Base-by-base conservation (phyloP, 2,797 vertebrate genomes). In the Heteromormyrus szaboi region DNA sequence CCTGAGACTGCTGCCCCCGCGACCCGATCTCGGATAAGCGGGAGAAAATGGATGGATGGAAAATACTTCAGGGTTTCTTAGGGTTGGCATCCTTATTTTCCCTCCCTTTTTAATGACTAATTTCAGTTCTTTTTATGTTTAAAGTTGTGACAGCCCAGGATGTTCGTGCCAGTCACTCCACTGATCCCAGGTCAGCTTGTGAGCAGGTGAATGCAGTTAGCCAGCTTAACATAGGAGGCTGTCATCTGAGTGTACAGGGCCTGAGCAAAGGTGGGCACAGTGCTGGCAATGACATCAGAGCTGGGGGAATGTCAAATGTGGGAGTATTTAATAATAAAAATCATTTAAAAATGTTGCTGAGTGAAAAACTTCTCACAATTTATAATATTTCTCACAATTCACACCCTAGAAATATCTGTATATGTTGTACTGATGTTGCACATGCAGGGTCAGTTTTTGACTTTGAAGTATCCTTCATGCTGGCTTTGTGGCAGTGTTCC, bases 171-270 rank as follows among this genome's bases (percentile, higher is more conserved):
- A n/a, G 84, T 1, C 87, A 89, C 1, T 81, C 88, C 79, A 50
- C 22, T 53, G 86, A 89, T 62, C 93, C 89, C 0, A 86, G 90
- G 22, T 90, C 89, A 2, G 88, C 87, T 0, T 85, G 90, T 54
- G 12, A 68, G 46, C 96, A 97, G 86, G 93, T 97, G 0, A 93
- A 96, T 19, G 88, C 95, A 0, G 86, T 91, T 2, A 93, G 93
- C 4, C 96, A 97, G 91, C 92, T 98, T 87, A 99, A 99, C 94
- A 93, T 89, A 44, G 98, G 97, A 85, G 92, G 94, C 85, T 76
- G 79, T 7, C 97, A 98, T 90, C 88, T 98, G n/a, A 92, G 86
- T 25, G 90, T 92, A 54, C 90, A 92, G 12, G 86, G 89, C 8
- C 51, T 41, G 0, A 53, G 19, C 2, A 79, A 90, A 95, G 95